Base-by-base conservation (phyloP, 2,888 invertebrate genomes). In the Omphaloscelis lunosa region DNA sequence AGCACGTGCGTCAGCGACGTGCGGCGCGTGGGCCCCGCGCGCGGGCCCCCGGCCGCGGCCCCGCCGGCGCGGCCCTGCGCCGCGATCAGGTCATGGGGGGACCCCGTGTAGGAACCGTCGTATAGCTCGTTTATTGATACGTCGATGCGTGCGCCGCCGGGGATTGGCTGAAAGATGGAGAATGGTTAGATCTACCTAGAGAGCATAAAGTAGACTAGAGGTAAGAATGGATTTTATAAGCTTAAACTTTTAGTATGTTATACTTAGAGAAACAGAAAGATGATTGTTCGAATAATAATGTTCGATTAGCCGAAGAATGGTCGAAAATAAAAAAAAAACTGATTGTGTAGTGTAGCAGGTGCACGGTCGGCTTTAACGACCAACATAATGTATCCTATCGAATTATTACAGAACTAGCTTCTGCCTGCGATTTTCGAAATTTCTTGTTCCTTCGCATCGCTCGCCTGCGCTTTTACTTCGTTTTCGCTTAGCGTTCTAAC, bases 61-160 rank as follows among this genome's bases (percentile, higher is more conserved):
- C 97, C 67, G 97, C 97, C 87, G 98, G 93, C 84, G 93, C 86
- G 98, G 93, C 83, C 98, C 97, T 86, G 98, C 97, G 86, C 98
- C 97, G 98, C 98, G 72, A 98, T 98, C 84, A 99, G 97, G 94
- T 99, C 99, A 92, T 98, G 98, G 0, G 99, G 99, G 62, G 99
- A 99, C 8, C 99, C 99, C 20, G 98, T 98, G 95, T 99, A 99
- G 0, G 99, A 99, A 0, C 99, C 99, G 95, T 99, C 99, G 95
- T 99, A 99, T 80, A 98, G 96, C 94, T 99, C 99, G 95, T 99
- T 99, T 88, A 99, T 98, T 0, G 99, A 98, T 2, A 99, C 99
- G 95, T 99, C 99, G 86, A 99, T 98, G 79, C 99, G 97, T 61
- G 99, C 99, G 80, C 99, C 98, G 89, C 97, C 97, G 0, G 97